Evolutionary conservation across 2,113 vertebrate species (phyloP).

Genomic region (Pipa parva): DNA sequence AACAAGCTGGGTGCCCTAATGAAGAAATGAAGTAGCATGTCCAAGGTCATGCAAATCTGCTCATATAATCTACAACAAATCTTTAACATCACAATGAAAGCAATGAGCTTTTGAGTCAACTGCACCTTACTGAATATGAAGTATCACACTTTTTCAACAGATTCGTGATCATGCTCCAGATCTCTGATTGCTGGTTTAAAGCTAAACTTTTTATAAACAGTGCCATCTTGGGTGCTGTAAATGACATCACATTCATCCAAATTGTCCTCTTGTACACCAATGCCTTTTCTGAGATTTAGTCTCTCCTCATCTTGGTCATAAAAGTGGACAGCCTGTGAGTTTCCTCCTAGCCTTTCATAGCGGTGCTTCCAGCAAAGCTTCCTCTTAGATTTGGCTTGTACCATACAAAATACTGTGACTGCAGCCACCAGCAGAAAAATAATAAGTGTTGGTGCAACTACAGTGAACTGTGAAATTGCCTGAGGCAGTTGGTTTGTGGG

Average conservation of each 20-base stretch:
- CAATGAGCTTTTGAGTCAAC: too few species aligned
- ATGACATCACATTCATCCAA: constrained; percentile 69
- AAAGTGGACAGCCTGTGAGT: constrained; percentile 20
- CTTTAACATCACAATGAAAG: too few species aligned
- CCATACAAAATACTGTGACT: constrained; percentile 52
- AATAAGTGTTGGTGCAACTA: constrained; percentile 49
- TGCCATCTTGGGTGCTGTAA: constrained; percentile 65
- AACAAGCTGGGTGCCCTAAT: too few species aligned
- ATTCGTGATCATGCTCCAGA: constrained; percentile 47
- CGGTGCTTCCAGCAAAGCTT: constrained; percentile 66
- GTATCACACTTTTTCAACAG: constrained; percentile 40
- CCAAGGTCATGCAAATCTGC: too few species aligned
- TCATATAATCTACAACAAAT: too few species aligned
- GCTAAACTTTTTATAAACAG: constrained; percentile 57
- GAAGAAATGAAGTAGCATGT: too few species aligned
- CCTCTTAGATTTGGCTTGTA: constrained; percentile 58
- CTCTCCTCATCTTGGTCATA: neutral
- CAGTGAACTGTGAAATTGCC: constrained; percentile 51
- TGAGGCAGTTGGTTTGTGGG: constrained; percentile 45
- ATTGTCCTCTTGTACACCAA: constrained; percentile 39
- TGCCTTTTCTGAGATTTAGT: neutral
- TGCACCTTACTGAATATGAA: neutral
- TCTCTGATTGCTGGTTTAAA: constrained; percentile 52
- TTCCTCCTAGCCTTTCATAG: constrained; percentile 66
- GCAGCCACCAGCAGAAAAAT: constrained; percentile 52